phyloP scores from a whole-genome alignment of 2,797 vertebrate species.

The Champsocephalus gunnari region DNA sequence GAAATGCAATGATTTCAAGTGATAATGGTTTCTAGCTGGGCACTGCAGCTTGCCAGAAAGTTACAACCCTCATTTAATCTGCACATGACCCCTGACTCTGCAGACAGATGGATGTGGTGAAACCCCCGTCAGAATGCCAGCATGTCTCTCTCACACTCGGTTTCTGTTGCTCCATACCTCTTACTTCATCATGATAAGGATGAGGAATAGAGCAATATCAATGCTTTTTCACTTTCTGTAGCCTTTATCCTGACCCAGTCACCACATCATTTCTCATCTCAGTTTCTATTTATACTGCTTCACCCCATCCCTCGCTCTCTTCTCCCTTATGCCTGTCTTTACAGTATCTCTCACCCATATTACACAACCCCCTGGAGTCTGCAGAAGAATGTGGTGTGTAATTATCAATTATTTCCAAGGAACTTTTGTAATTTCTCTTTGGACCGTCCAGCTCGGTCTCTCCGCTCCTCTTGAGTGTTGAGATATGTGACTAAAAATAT shows the following conservation, averaged over 20 bases:
- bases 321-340: slow-evolving; percentile 1
- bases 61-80: slow-evolving; percentile 27
- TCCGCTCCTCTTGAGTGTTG: background rate
- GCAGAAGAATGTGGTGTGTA: slow-evolving; percentile 61
- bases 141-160: background rate
- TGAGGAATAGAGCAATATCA: slow-evolving; percentile 27
- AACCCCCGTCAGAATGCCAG: slow-evolving; percentile 10
- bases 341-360: slow-evolving; percentile 41
- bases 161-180: slow-evolving; percentile 44
- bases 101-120: slow-evolving; percentile 40
- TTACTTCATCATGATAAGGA: slow-evolving; percentile 25
- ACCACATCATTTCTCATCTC: slow-evolving; percentile 12
- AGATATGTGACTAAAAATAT: slow-evolving; percentile 17
- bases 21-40: slow-evolving; percentile 17
- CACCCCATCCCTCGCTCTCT: background rate
- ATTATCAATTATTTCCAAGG: slow-evolving; percentile 53
- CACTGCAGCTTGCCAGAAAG: background rate
- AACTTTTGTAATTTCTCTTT: slow-evolving; percentile 52
- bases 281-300: slow-evolving; percentile 23
- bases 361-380: slow-evolving; percentile 61
- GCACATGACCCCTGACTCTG: slow-evolving; percentile 20
- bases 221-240: background rate
- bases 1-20: slow-evolving; percentile 18
- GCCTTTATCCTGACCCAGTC: slow-evolving; percentile 10
- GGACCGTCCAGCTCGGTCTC: slow-evolving; percentile 22